phyloP scores from a whole-genome alignment of 2,888 invertebrate genomes.

The Urechis unicinctus region DNA sequence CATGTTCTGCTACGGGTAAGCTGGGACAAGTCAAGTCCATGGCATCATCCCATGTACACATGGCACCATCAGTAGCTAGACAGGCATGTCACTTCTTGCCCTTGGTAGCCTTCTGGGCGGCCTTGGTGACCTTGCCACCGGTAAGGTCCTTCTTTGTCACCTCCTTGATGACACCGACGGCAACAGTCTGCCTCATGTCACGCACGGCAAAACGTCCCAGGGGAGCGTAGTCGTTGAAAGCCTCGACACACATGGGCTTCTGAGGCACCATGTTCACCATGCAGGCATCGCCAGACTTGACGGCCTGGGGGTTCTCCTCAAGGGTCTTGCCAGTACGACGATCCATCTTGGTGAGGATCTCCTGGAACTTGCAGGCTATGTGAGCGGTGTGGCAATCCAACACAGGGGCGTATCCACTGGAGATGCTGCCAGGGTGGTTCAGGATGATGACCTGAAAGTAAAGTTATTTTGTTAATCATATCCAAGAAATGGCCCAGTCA shows the following conservation, averaged over 20 bases:
- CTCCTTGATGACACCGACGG: constrained; percentile 84
- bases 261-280: constrained; percentile 88
- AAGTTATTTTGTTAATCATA: not conserved
- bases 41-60: no score
- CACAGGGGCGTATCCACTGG: constrained; percentile 97
- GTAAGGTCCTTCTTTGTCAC: constrained; percentile 78
- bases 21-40: no score
- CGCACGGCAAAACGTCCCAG: constrained; percentile 95
- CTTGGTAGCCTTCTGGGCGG: constrained; percentile 86
- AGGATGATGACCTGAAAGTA: constrained; percentile 76
- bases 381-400: constrained; percentile 99
- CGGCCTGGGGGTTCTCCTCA: constrained; percentile 71
- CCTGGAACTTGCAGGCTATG: constrained; percentile 99
- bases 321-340: constrained; percentile 83
- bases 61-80: not conserved
- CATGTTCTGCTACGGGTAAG: not conserved
- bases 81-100: constrained; percentile 54
- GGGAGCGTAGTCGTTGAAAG: constrained; percentile 96
- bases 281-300: constrained; percentile 95
- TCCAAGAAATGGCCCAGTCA: no score
- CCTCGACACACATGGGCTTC: constrained; percentile 97
- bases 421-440: constrained; percentile 99
- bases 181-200: constrained; percentile 99
- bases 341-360: constrained; percentile 97
- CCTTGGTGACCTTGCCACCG: constrained; percentile 97